A percentile compares a stretch with the other conserved stretches of the same genome.
Evolutionary conservation across 1,140 invertebrate species (phyloP).

Genomic region (Schlechtendalia chinensis): DNA sequence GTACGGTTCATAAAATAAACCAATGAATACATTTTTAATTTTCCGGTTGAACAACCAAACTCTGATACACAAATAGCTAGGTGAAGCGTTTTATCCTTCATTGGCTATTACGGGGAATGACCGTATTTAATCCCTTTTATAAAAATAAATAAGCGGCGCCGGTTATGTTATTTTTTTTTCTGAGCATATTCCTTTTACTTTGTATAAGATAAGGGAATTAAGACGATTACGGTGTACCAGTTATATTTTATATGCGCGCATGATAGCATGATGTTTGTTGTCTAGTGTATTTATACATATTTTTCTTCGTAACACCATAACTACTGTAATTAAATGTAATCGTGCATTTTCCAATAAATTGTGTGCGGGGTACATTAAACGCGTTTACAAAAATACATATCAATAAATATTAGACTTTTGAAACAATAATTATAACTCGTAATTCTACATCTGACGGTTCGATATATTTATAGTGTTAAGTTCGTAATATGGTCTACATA

Average conservation of each 20-base stretch:
- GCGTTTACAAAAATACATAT: too few relatives aligned
- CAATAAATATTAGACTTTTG: too few relatives aligned
- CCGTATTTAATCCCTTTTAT: constrained; percentile 40
- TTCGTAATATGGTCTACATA: too few relatives aligned
- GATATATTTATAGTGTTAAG: too few relatives aligned
- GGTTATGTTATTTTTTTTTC: background rate
- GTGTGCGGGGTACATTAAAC: background rate
- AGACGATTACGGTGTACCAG: background rate
- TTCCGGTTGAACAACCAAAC: constrained; percentile 38
- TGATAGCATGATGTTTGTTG: background rate
- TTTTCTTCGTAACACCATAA: background rate
- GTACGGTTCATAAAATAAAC: constrained; percentile 40
- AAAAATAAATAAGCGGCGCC: constrained; percentile 1
- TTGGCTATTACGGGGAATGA: constrained; percentile 32
- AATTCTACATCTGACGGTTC: too few relatives aligned
- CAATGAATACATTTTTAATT: constrained; percentile 38
- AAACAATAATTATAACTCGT: too few relatives aligned
- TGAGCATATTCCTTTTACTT: constrained; percentile 28
- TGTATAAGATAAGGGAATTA: constrained; percentile 23
- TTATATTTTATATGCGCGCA: constrained; percentile 15
- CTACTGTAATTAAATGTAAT: background rate
- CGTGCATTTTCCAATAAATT: too few relatives aligned
- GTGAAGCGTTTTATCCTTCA: constrained; percentile 25
- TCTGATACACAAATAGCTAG: constrained; percentile 27
- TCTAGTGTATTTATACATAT: constrained; percentile 12